Evolutionary conservation across 2,888 invertebrate genomes (phyloP).

Genomic region (Chaitophorus viminalis): DNA sequence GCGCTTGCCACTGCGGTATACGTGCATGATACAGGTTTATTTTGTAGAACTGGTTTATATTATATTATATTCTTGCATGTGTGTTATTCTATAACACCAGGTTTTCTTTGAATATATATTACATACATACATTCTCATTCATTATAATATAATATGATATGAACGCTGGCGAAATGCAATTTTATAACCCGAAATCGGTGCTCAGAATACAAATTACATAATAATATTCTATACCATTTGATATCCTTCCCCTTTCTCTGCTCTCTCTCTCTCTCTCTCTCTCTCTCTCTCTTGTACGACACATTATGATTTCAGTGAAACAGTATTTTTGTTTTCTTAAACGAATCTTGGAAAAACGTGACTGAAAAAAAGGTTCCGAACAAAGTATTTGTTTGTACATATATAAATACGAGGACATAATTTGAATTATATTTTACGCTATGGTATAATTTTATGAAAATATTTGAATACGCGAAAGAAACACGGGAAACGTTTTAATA

Average conservation of each 20-base stretch:
- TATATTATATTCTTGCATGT: background rate
- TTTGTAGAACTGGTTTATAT: background rate
- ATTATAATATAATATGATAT: background rate
- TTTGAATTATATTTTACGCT: background rate
- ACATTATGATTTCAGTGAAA: background rate
- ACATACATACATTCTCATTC: background rate
- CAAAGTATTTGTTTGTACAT: background rate
- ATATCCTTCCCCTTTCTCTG: background rate
- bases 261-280: too few species aligned
- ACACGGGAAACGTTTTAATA: background rate
- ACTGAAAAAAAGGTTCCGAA: background rate
- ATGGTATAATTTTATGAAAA: background rate
- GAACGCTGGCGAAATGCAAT: background rate
- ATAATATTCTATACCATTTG: background rate
- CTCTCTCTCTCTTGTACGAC: background rate
- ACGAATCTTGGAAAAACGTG: background rate
- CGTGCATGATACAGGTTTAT: background rate
- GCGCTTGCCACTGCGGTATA: background rate
- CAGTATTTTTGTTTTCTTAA: background rate
- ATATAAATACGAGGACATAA: background rate
- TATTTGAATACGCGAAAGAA: background rate
- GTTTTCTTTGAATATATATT: background rate
- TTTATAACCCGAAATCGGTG: slow-evolving; percentile 22
- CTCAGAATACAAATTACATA: slow-evolving; percentile 6
- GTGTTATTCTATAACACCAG: background rate